Conservation (phyloP, 2,888 invertebrate species). For the Dryomyza anilis region DNA sequence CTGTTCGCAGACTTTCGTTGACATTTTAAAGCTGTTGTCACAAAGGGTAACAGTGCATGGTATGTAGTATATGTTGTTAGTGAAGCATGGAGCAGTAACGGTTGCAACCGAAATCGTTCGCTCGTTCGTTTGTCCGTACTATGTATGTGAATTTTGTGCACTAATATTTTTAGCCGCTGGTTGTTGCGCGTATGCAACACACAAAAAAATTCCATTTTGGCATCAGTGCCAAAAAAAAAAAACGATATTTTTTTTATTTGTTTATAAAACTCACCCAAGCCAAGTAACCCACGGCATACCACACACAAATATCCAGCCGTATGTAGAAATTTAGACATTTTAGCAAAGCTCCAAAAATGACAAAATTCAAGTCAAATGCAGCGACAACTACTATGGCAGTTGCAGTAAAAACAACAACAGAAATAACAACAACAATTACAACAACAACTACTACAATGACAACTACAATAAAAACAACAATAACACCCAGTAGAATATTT, state of each 20-base stretch:
- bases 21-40: neutral
- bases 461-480: conserved; percentile 10
- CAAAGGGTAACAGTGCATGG: neutral
- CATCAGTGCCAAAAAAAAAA: no score
- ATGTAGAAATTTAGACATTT: no score
- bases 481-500: no score
- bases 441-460: neutral
- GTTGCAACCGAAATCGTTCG: no score
- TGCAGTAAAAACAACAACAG: conserved; percentile 2
- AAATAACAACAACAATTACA: neutral
- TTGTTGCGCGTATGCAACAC: neutral
- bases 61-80: no score
- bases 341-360: conserved; percentile 20
- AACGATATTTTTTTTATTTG: neutral
- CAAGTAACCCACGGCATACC: no score
- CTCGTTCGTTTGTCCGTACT: no score
- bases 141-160: neutral
- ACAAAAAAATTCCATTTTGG: conserved; percentile 9
- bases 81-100: no score
- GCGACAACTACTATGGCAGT: conserved; percentile 2
- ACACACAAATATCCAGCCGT: no score
- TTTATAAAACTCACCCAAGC: no score
- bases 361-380: conserved; percentile 20
- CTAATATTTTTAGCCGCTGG: conserved; percentile 12
- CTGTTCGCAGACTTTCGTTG: neutral